Percentiles rank a stretch among this genome's conserved stretches.
phyloP scores from a whole-genome alignment of 2,113 vertebrate species.

The Xenotilapia leptura region DNA sequence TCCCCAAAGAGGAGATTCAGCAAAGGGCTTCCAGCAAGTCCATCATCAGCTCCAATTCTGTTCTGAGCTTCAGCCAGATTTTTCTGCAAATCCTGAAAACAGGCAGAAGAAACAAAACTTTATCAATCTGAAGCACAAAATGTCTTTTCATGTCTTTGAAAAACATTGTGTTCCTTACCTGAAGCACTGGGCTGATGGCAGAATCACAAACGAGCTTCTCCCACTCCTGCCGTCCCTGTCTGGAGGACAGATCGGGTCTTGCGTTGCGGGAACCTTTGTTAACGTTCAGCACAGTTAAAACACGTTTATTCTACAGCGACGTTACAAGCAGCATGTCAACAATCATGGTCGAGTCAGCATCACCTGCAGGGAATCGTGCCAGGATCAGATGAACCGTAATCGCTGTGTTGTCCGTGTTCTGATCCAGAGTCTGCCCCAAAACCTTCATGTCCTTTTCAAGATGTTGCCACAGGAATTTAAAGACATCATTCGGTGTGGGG shows the following conservation, averaged over 20 bases:
- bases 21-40: constrained; percentile 40
- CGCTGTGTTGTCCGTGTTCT: constrained; percentile 61
- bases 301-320: not conserved
- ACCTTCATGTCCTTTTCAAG: constrained; percentile 59
- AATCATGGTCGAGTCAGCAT: rapidly evolving
- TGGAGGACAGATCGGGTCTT: constrained; percentile 35
- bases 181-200: constrained; percentile 52
- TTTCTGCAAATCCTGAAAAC: constrained; percentile 36
- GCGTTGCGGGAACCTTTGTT: not conserved
- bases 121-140: not conserved
- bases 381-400: constrained; percentile 62
- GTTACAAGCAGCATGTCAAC: not conserved
- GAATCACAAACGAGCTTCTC: constrained; percentile 55
- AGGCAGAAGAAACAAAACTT: not conserved
- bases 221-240: constrained; percentile 47
- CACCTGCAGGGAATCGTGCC: constrained; percentile 18
- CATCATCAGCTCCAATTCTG: constrained; percentile 37
- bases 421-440: constrained; percentile 47
- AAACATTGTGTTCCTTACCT: not conserved
- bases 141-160: not conserved
- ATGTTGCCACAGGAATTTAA: constrained; percentile 63
- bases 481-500: not conserved
- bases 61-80: constrained; percentile 39
- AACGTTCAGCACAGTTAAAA: not conserved
- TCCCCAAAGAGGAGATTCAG: constrained; percentile 49